A percentile compares a stretch with the other conserved stretches of the same genome.
These are phyloP conservation scores for Diglossa cyanea DNA, from an alignment of 2,797 vertebrate genomes.

Conservation along the genomic window DNA sequence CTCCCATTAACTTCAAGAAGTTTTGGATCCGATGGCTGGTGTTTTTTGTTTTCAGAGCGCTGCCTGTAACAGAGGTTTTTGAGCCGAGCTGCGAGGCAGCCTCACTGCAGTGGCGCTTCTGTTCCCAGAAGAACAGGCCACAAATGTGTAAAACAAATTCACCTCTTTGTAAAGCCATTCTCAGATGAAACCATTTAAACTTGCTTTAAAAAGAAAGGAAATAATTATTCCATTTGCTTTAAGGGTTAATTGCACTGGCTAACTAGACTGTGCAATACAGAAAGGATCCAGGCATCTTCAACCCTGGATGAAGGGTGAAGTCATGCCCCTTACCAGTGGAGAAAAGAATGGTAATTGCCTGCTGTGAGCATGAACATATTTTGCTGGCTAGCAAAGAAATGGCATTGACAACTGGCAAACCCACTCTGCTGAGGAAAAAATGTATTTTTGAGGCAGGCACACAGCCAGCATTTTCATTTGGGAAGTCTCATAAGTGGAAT, in stretches of 20 bases:
- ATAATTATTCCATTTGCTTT: slow-evolving; percentile 15
- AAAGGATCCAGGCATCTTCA: slow-evolving; percentile 38
- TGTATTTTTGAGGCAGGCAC: slow-evolving; percentile 57
- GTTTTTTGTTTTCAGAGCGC: not conserved
- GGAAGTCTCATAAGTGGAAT: slow-evolving; percentile 69
- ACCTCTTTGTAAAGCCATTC: not conserved
- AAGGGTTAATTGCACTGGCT: slow-evolving; percentile 47
- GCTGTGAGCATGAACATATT: slow-evolving; percentile 35
- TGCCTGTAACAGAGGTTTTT: not conserved
- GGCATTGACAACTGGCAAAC: slow-evolving; percentile 57
- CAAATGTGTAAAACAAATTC: not conserved
- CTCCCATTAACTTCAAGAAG: slow-evolving; percentile 58
- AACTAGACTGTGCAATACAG: not conserved
- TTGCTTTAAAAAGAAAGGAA: slow-evolving; percentile 31
- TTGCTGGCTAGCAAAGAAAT: slow-evolving; percentile 56
- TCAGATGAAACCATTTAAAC: slow-evolving; percentile 28
- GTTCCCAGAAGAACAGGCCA: not conserved
- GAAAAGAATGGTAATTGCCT: slow-evolving; percentile 64
- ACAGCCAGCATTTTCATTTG: slow-evolving; percentile 46
- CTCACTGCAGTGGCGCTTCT: not conserved
- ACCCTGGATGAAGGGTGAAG: slow-evolving; percentile 33
- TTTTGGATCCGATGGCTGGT: not conserved
- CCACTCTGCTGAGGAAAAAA: slow-evolving; percentile 39
- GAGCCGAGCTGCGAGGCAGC: not conserved
- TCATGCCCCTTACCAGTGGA: slow-evolving; percentile 56